Conservation (phyloP, 2,888 invertebrate species). For the Arrhopalites spinosus region DNA sequence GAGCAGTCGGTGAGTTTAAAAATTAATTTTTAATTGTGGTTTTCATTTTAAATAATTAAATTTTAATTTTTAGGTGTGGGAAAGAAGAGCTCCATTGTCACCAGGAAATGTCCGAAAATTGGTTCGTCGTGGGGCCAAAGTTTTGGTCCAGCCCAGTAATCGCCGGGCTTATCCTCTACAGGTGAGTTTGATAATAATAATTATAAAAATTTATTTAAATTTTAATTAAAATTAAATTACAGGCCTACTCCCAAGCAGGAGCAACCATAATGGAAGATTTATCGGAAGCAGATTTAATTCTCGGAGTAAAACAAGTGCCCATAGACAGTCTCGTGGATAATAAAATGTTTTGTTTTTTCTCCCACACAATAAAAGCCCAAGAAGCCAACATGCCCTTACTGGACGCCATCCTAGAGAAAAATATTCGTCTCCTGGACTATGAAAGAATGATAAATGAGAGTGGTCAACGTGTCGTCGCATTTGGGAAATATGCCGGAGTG, state of each 20-base stretch:
- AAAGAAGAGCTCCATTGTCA: conserved; percentile 90
- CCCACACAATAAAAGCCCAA: conserved; percentile 99
- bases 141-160: conserved; percentile 98
- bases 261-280: conserved; percentile 95
- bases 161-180: conserved; percentile 97
- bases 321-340: conserved; percentile 89
- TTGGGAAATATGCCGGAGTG: conserved; percentile 97
- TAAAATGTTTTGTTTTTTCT: conserved; percentile 98
- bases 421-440: conserved; percentile 95
- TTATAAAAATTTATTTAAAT: too few species aligned
- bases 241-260: conserved; percentile 90
- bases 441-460: conserved; percentile 88
- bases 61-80: too few species aligned
- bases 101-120: conserved; percentile 89
- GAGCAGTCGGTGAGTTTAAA: conserved; percentile 94
- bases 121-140: conserved; percentile 85
- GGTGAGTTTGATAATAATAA: too few species aligned
- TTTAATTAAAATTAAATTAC: conserved; percentile 56
- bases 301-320: conserved; percentile 96
- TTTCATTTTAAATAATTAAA: too few species aligned
- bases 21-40: too few species aligned
- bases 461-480: conserved; percentile 93
- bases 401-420: conserved; percentile 94
- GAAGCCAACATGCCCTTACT: conserved; percentile 96
- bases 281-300: conserved; percentile 91